Conservation (phyloP, 2,888 invertebrate genomes). For the Prostheceraeus crozeri region DNA sequence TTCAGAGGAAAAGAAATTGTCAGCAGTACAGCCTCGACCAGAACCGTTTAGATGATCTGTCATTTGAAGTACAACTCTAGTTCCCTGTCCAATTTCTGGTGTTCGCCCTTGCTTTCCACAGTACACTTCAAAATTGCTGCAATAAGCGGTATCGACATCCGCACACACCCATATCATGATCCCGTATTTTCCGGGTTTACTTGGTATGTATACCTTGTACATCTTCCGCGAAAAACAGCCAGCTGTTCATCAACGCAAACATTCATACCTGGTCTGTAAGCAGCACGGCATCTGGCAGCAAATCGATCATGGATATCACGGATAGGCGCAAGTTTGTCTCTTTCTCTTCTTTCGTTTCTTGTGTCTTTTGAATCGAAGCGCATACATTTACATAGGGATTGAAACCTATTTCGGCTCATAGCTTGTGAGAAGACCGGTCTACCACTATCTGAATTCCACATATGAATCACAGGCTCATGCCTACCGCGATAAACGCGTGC, state of each 20-base stretch:
- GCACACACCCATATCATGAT: constrained; percentile 3
- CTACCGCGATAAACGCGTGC: too few relatives aligned
- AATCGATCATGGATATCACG: not conserved
- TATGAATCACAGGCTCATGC: too few relatives aligned
- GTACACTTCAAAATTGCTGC: constrained; percentile 1
- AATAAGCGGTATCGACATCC: not conserved
- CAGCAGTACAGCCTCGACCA: not conserved
- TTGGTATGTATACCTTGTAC: constrained; percentile 3
- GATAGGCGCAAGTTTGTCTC: constrained; percentile 3
- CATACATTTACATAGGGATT: too few relatives aligned
- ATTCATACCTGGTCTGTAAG: not conserved
- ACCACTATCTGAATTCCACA: too few relatives aligned
- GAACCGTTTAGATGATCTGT: not conserved
- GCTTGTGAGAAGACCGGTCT: too few relatives aligned
- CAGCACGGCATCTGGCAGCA: not conserved
- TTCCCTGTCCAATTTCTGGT: constrained; percentile 4
- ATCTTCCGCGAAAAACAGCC: not conserved
- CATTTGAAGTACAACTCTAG: not conserved
- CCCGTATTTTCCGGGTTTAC: too few relatives aligned
- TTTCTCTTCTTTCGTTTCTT: not conserved
- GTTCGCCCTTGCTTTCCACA: not conserved
- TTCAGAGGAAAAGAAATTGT: not conserved
- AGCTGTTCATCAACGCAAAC: not conserved
- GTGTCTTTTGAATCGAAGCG: not conserved
- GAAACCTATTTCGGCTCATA: too few relatives aligned